A percentile compares a stretch with the other conserved stretches of the same genome.
phyloP scores from a whole-genome alignment of 2,888 invertebrate genomes.

The Megalurothrips usitatus region DNA sequence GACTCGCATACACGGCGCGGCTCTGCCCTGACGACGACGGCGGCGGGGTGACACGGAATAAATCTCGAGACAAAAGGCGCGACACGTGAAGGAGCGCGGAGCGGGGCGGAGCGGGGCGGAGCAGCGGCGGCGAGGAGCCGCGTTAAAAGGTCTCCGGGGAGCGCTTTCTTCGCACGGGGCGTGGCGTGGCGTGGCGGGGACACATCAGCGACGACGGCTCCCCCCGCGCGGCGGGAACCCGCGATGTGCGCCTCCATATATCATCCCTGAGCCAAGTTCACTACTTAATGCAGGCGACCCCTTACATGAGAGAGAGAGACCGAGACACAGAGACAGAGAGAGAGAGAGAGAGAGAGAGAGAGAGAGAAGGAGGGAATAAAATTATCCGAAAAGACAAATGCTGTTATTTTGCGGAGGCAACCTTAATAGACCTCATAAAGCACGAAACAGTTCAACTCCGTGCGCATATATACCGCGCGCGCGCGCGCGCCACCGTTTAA shows the following conservation, averaged over 20 bases:
- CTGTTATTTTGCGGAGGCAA: conserved; percentile 9
- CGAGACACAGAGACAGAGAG: no score
- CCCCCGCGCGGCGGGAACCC: not conserved
- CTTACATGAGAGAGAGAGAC: not conserved
- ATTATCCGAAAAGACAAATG: not conserved
- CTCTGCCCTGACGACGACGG: not conserved
- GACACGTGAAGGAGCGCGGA: not conserved
- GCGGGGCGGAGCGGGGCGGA: not conserved
- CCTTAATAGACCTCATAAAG: conserved; percentile 22
- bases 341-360: no score
- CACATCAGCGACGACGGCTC: not conserved
- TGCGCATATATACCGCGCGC: not conserved
- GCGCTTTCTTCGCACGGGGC: not conserved
- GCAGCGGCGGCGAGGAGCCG: not conserved
- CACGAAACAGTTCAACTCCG: not conserved
- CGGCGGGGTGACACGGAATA: conserved; percentile 15
- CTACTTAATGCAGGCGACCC: conserved; percentile 18
- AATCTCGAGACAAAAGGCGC: conserved; percentile 1
- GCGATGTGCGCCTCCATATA: not conserved
- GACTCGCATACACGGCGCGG: no score
- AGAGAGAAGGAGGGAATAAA: not conserved
- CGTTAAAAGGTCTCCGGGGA: conserved; percentile 19
- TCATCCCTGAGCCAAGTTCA: conserved; percentile 15
- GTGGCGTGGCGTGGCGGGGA: no score
- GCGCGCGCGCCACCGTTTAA: not conserved